Evolutionary conservation across 2,797 vertebrate species (phyloP), one percentile per base, ranked within the genome.

Genomic region (Buphagus erythrorhynchus): DNA sequence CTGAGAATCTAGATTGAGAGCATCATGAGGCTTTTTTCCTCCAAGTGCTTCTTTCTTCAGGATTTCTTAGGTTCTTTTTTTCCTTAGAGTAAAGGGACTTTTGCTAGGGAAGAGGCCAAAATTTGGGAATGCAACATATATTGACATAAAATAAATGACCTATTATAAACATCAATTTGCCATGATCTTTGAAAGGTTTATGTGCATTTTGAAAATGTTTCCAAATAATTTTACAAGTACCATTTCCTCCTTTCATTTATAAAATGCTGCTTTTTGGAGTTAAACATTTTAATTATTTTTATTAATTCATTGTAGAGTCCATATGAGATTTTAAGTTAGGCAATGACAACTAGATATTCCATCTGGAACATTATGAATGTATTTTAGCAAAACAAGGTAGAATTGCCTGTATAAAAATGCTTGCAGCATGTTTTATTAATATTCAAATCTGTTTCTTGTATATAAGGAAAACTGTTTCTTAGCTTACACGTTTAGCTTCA

Each of bases 11-110:
- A 58, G 15, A 77, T 2, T 4, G 1, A 69, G 6, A 68, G 5
- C 0, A 2, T n/a, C 24, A 31, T 1, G 2, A 72, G 16, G 5
- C 1, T 33, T 81, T 63, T 67, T 33, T 5, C 4, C 12, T 16
- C 5, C 29, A 55, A 72, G 11, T 51, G 3, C 3, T 15, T 2
- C 33, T 69, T 65, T 52, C 14, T 78, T 49, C 43, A 71, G 15
- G 22, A 52, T 75, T 82, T 67, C 20, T 33, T 42, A 51, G 11
- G 35, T 22, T 16, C 3, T 49, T 52, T 55, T 38, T 24, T 54
- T 33, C 29, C 29, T 54, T 63, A 15, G 16, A 51, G 11, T 16
- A 74, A 59, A 8, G 3, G 9, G 3, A 46, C 3, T 36, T 63
- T 72, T 76, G 2, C 10, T 72, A 65, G 7, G 31, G 7, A 90